These are phyloP conservation scores for Nyctibius bracteatus DNA, from an alignment of 2,113 vertebrate species.

Conservation along the genomic window DNA sequence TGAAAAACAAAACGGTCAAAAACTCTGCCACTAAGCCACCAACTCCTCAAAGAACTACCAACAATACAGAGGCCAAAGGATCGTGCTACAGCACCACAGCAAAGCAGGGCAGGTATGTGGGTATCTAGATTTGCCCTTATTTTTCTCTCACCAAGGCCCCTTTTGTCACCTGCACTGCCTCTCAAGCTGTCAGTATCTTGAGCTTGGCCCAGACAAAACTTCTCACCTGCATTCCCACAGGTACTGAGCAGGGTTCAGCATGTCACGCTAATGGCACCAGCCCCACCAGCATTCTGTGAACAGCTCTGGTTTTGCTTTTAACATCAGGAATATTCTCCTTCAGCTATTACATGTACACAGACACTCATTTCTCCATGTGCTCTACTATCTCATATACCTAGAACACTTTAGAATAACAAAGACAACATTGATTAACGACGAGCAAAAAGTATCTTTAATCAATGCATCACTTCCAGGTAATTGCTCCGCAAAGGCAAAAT, in stretches of 20 bases:
- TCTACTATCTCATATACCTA: neutral
- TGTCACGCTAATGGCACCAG: neutral
- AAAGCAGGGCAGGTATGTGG: neutral
- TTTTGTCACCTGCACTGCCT: neutral
- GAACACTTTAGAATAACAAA: neutral
- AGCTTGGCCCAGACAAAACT: neutral
- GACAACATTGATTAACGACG: neutral
- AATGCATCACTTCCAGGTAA: neutral
- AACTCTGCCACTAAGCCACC: neutral
- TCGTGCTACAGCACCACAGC: fast-evolving
- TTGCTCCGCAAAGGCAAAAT: neutral
- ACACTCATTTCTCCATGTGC: neutral
- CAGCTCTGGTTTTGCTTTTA: neutral
- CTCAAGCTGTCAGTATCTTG: neutral
- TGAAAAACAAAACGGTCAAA: neutral
- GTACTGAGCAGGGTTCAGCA: neutral
- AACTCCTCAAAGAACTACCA: neutral
- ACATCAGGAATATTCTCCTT: neutral
- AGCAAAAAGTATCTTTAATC: neutral
- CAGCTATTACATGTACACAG: neutral
- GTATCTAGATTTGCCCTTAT: neutral
- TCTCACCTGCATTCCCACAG: neutral
- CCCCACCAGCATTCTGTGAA: neutral
- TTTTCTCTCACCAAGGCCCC: neutral
- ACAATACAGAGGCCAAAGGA: neutral